Evolutionary conservation across 1,140 invertebrate genomes (phyloP).

Genomic region (Atopsyche davidsoni): DNA sequence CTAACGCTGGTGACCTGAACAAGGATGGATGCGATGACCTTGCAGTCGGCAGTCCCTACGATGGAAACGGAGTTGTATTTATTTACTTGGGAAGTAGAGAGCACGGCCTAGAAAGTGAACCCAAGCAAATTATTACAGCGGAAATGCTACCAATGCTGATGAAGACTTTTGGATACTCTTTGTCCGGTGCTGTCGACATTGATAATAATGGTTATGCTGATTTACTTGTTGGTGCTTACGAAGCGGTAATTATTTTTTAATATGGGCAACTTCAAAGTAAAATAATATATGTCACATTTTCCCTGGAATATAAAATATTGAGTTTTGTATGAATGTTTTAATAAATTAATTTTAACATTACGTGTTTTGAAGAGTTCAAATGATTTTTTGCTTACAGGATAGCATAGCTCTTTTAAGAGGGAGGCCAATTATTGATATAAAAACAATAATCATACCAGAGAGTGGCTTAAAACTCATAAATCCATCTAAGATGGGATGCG

Average conservation of each 20-base stretch:
- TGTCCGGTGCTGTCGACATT: constrained; percentile 84
- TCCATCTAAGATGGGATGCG: constrained; percentile 67
- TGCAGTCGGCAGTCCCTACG: constrained; percentile 88
- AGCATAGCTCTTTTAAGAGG: constrained; percentile 66
- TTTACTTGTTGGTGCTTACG: constrained; percentile 83
- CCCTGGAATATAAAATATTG: too few species aligned
- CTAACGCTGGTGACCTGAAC: constrained; percentile 85
- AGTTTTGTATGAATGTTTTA: too few species aligned
- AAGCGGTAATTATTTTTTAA: constrained; percentile 48
- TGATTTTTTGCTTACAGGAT: constrained; percentile 46
- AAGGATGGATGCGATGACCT: constrained; percentile 86
- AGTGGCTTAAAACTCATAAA: constrained; percentile 69
- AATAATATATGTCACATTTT: too few species aligned
- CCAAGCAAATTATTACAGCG: constrained; percentile 60
- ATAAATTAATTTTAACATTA: too few species aligned
- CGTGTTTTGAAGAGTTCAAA: too few species aligned
- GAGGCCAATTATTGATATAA: constrained; percentile 81
- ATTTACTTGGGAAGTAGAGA: constrained; percentile 74
- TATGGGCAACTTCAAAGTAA: too few species aligned
- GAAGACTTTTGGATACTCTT: constrained; percentile 80
- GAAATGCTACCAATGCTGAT: constrained; percentile 45
- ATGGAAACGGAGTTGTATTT: constrained; percentile 77
- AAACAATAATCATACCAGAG: constrained; percentile 52
- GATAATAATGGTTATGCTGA: constrained; percentile 91
- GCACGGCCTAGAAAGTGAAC: constrained; percentile 64